phyloP scores from a whole-genome alignment of 2,888 invertebrate species.

The Villa cingulata region DNA sequence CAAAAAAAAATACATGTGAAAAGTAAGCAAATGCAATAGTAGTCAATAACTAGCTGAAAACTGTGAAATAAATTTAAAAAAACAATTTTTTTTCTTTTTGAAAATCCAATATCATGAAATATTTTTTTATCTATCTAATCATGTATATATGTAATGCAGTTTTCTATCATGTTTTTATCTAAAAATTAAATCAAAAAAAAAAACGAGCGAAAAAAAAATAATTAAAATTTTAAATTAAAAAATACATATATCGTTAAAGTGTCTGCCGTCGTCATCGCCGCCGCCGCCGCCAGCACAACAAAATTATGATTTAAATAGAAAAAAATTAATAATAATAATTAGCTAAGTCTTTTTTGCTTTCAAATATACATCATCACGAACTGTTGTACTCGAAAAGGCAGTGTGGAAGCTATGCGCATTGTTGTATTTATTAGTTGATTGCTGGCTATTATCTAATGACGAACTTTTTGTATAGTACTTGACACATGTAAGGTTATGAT shows the following conservation, averaged over 20 bases:
- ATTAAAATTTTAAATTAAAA: neutral
- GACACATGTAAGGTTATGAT: conserved; percentile 2
- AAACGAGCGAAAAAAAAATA: neutral
- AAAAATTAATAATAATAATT: neutral
- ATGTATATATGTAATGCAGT: too few relatives aligned
- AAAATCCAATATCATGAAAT: too few relatives aligned
- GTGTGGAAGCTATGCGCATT: conserved; percentile 8
- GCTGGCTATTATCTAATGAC: conserved; percentile 2
- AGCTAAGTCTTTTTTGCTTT: conserved; percentile 7
- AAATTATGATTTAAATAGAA: neutral
- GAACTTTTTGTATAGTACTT: conserved; percentile 6
- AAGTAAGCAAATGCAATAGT: too few relatives aligned
- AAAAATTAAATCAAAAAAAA: too few relatives aligned
- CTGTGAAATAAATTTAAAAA: too few relatives aligned
- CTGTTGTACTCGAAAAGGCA: neutral
- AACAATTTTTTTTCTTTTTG: too few relatives aligned
- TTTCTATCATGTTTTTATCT: too few relatives aligned
- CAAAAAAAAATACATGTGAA: too few relatives aligned
- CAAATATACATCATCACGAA: conserved; percentile 1
- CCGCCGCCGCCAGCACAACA: neutral
- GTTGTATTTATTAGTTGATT: conserved; percentile 1
- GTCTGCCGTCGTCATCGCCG: neutral
- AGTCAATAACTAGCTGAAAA: too few relatives aligned
- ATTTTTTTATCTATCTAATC: too few relatives aligned
- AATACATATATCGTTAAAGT: neutral